Evolutionary conservation across 2,888 invertebrate species (phyloP).

Genomic region (Drosophila mulleri): DNA sequence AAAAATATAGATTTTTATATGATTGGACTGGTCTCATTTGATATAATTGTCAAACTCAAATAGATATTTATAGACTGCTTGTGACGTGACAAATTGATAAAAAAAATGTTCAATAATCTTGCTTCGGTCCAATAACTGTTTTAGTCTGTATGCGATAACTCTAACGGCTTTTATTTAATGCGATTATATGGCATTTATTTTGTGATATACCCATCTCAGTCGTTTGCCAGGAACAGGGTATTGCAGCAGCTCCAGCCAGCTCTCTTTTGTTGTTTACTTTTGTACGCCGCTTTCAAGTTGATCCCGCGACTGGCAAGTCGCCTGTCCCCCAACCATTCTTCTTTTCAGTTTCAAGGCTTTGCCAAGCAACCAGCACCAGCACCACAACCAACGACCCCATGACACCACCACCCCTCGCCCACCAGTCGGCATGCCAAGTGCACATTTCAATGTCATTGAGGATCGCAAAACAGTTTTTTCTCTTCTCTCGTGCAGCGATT

Average conservation of each 20-base stretch:
- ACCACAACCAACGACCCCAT: not conserved
- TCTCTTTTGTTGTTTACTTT: constrained; percentile 67
- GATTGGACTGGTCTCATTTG: too few relatives aligned
- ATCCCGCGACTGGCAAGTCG: constrained; percentile 58
- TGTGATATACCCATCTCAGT: not conserved
- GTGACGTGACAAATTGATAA: too few relatives aligned
- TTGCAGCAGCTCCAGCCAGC: constrained; percentile 11
- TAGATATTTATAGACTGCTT: too few relatives aligned
- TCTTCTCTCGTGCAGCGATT: constrained; percentile 37
- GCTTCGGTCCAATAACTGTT: too few relatives aligned
- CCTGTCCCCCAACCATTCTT: not conserved
- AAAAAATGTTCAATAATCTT: too few relatives aligned
- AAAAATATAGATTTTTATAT: too few relatives aligned
- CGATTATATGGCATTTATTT: too few relatives aligned
- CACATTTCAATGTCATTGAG: constrained; percentile 80
- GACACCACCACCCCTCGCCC: constrained; percentile 3
- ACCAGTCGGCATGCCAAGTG: constrained; percentile 66
- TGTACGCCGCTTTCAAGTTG: constrained; percentile 71
- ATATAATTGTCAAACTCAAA: too few relatives aligned
- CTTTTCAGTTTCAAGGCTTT: constrained; percentile 59
- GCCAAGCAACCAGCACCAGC: not conserved
- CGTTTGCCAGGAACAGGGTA: not conserved
- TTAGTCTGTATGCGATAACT: too few relatives aligned
- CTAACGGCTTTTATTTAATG: too few relatives aligned
- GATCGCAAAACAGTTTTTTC: constrained; percentile 60